Conservation (phyloP, 2,113 vertebrate species). For the Chloroceryle aenea region DNA sequence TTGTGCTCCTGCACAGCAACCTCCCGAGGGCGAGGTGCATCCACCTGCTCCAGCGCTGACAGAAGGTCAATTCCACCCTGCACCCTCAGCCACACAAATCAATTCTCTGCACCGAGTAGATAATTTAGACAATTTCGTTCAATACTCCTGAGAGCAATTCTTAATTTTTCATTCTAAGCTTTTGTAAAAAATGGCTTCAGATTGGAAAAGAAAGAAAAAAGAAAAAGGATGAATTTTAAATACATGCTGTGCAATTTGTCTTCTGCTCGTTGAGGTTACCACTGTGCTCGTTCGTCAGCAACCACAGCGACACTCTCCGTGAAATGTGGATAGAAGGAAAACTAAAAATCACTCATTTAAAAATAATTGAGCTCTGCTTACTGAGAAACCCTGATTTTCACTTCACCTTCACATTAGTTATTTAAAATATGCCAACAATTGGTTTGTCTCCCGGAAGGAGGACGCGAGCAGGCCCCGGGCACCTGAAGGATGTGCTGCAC, state of each 20-base stretch:
- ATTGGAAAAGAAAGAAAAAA: background rate
- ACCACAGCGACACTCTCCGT: background rate
- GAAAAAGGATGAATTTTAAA: slow-evolving; percentile 2
- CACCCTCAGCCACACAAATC: background rate
- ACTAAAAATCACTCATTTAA: background rate
- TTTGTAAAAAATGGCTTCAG: background rate
- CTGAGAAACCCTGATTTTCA: background rate
- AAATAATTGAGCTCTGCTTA: background rate
- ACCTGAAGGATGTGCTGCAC: background rate
- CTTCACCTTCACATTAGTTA: background rate
- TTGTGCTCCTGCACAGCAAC: rapidly evolving
- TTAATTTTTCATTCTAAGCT: background rate
- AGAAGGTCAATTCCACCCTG: background rate
- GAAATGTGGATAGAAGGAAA: background rate
- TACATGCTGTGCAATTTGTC: background rate
- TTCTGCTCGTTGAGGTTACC: background rate
- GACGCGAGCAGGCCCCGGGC: rapidly evolving
- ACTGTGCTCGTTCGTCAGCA: background rate
- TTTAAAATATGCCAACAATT: background rate
- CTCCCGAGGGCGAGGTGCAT: rapidly evolving
- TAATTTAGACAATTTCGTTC: background rate
- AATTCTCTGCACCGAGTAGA: background rate
- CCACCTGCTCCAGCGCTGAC: background rate
- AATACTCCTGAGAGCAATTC: background rate
- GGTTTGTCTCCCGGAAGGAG: rapidly evolving